A percentile compares a stretch with the other conserved stretches of the same genome.
Conservation (phyloP, 2,888 invertebrate species). For the Drosophila monieri region DNA sequence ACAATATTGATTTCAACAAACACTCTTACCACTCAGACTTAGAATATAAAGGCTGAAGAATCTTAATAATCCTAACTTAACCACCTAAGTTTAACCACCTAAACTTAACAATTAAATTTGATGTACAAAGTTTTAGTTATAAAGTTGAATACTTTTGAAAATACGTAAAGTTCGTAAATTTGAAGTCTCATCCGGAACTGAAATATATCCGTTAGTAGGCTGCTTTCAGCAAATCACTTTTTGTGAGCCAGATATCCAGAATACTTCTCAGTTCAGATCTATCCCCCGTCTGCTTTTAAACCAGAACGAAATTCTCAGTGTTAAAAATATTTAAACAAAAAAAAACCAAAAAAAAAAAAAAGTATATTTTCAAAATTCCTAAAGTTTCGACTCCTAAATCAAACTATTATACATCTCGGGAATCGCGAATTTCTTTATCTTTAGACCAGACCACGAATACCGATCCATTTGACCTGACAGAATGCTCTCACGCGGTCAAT, state of each 20-base stretch:
- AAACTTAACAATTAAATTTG: not conserved
- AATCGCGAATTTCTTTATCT: not conserved
- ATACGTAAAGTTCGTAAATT: not conserved
- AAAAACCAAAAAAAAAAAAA: not conserved
- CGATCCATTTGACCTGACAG: not conserved
- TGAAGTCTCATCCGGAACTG: not conserved
- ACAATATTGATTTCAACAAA: not conserved
- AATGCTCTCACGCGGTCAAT: constrained; percentile 56
- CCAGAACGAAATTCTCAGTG: constrained; percentile 29
- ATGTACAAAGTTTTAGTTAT: not conserved
- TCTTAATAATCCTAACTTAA: no score
- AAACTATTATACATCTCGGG: not conserved
- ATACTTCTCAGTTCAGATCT: constrained; percentile 5
- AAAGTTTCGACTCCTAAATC: not conserved
- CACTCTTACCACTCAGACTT: not conserved
- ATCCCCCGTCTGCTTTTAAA: constrained; percentile 22
- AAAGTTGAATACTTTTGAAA: not conserved
- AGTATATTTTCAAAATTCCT: not conserved
- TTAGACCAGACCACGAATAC: not conserved
- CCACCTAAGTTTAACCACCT: no score
- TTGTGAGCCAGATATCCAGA: not conserved
- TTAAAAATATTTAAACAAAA: constrained; percentile 6
- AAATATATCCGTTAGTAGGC: not conserved
- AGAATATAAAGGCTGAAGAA: not conserved
- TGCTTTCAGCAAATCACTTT: not conserved